Evolutionary conservation across 2,797 vertebrate genomes (phyloP).

Genomic region (Rhinatrema bivittatum): DNA sequence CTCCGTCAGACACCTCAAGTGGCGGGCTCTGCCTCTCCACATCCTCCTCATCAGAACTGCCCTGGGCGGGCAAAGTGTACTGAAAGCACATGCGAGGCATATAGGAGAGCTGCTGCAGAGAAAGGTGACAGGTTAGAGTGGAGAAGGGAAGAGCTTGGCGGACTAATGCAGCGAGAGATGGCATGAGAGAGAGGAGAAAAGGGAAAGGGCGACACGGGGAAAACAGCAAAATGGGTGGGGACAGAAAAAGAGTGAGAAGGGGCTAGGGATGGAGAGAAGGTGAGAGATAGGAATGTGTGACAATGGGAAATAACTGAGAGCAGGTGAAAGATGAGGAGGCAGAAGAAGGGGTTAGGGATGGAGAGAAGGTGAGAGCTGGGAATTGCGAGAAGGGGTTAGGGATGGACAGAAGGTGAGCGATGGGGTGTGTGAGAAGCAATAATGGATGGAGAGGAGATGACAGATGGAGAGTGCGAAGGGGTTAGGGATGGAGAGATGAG

Average conservation of each 20-base stretch:
- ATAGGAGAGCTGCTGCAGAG: slow-evolving; percentile 65
- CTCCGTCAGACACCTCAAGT: slow-evolving; percentile 90
- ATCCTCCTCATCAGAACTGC: slow-evolving; percentile 91
- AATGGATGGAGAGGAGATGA: too few species aligned
- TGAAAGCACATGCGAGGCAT: slow-evolving; percentile 66
- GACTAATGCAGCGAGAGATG: not conserved
- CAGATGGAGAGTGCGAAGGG: not conserved
- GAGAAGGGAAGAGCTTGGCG: too few species aligned
- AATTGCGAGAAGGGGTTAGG: rapidly evolving
- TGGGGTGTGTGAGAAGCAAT: too few species aligned
- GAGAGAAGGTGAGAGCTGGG: not conserved
- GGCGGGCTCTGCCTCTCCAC: slow-evolving; percentile 79
- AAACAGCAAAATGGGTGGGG: not conserved
- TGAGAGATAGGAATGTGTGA: rapidly evolving
- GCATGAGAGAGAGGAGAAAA: not conserved
- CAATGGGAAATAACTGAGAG: too few species aligned
- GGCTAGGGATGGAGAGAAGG: not conserved
- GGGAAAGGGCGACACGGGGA: not conserved
- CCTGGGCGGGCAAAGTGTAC: slow-evolving; percentile 69
- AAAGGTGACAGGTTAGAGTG: not conserved
- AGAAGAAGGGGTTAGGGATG: too few species aligned
- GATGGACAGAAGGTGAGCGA: too few species aligned
- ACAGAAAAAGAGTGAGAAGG: too few species aligned
- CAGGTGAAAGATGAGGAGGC: too few species aligned
- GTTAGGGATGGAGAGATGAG: rapidly evolving